A percentile compares a stretch with the other conserved stretches of the same genome.
Evolutionary conservation across 2,113 vertebrate genomes (phyloP).

Genomic region (Trichomycterus rosablanca): DNA sequence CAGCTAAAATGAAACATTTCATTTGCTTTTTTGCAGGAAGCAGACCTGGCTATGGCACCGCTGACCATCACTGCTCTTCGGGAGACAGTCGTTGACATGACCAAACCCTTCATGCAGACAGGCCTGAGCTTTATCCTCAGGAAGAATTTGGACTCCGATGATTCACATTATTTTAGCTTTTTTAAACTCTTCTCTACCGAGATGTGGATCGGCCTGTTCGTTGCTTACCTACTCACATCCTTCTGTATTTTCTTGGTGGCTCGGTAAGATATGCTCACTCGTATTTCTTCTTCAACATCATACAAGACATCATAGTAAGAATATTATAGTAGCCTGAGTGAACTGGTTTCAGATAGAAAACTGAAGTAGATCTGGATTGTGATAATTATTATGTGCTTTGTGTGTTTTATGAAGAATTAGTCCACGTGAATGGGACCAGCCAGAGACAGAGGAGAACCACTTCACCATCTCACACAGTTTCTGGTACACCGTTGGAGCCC

Average conservation of each 20-base stretch:
- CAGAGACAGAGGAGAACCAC: constrained; percentile 65
- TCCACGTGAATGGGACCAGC: constrained; percentile 77
- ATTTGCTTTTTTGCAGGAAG: too few species aligned
- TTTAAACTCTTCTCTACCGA: constrained; percentile 78
- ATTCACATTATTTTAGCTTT: constrained; percentile 69
- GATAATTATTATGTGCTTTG: not conserved
- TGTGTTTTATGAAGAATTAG: constrained; percentile 68
- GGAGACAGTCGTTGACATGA: constrained; percentile 76
- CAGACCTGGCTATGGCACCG: constrained; percentile 78
- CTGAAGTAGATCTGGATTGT: not conserved
- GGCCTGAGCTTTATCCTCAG: constrained; percentile 79
- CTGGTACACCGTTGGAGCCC: constrained; percentile 80
- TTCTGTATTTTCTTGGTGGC: constrained; percentile 78
- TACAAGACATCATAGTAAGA: not conserved
- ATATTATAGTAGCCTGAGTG: not conserved
- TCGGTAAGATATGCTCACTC: constrained; percentile 60
- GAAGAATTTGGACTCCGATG: constrained; percentile 57
- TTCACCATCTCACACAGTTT: constrained; percentile 82
- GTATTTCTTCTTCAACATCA: too few species aligned
- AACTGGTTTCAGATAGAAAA: not conserved
- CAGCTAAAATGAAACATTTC: too few species aligned
- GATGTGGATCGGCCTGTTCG: constrained; percentile 76
- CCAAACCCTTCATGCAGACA: constrained; percentile 79
- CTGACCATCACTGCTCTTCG: constrained; percentile 72
- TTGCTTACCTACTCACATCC: constrained; percentile 76